Evolutionary conservation across 2,888 invertebrate species (phyloP), one percentile per base, ranked within the genome.

Genomic region (Scrobipalpa atriplicella): DNA sequence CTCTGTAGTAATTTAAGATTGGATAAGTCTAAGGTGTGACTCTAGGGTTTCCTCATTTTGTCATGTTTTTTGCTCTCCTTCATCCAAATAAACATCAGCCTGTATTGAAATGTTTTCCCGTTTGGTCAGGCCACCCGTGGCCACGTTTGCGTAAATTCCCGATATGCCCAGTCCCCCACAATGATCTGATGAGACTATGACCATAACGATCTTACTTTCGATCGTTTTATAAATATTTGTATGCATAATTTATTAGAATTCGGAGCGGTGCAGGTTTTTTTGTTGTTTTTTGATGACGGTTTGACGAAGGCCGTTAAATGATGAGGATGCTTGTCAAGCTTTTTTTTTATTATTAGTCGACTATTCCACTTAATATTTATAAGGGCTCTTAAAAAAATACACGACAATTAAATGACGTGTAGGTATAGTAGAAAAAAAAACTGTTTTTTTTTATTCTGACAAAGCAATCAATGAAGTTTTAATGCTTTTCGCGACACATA

Each of bases 21-120:
- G 29, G 29, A 29, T 29, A 29, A 3, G 29, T 29, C 29, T 29
- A 29, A 29, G 5, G n/a, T n/a, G n/a, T n/a, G n/a, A n/a, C n/a
- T n/a, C n/a, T n/a, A n/a, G n/a, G n/a, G 29, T 29, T 29, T 29
- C 29, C 2, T 3, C 29, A 29, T 29, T 29, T 29, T 29, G 29
- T 3, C 2, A 2, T 3, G 29, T 5, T 5, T 29, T 29, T 5
- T 5, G 2, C 29, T 29, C 29, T 29, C 29, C 29, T 29, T 29
- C 29, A 3, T 29, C 29, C 29, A 29, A 29, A 29, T 29, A 47
- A 47, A 47, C 47, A 47, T 47, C 47, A 47, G 8, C 47, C 47
- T 47, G 47, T 68, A 70, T 71, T 68, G 66, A 61, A 41, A 64
- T 67, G 68, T 68, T 70, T 68, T 63, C 66, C 72, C 71, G 69